phyloP scores from a whole-genome alignment of 1,140 invertebrate genomes.

The Drosophila nigrodunni region DNA sequence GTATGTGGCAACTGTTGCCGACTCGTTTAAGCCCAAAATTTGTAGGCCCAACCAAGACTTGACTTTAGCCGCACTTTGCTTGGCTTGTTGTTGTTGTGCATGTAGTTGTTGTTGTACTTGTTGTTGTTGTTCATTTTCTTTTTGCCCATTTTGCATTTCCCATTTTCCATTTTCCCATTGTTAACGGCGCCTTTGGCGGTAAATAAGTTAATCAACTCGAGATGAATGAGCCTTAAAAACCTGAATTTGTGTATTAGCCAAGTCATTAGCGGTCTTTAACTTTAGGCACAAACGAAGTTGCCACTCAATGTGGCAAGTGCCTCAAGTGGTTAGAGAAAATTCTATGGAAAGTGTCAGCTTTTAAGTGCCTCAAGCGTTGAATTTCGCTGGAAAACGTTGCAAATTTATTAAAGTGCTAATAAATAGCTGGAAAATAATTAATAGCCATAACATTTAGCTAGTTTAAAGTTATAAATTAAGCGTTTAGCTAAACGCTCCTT shows the following conservation, averaged over 20 bases:
- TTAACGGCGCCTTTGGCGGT: slow-evolving; percentile 18
- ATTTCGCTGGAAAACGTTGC: too few relatives aligned
- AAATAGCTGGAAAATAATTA: too few relatives aligned
- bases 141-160: slow-evolving; percentile 9
- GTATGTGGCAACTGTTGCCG: slow-evolving; percentile 4
- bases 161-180: slow-evolving; percentile 10
- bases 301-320: not conserved
- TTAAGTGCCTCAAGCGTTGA: not conserved
- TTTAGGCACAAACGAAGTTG: slow-evolving; percentile 1
- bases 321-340: not conserved
- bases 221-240: slow-evolving; percentile 16
- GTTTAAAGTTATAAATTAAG: too few relatives aligned
- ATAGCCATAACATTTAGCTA: too few relatives aligned
- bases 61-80: slow-evolving; percentile 10
- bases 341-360: not conserved
- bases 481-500: too few relatives aligned
- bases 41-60: not conserved
- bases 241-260: not conserved
- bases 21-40: slow-evolving; percentile 3
- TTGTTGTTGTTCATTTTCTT: not conserved
- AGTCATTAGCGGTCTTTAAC: not conserved
- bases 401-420: too few relatives aligned
- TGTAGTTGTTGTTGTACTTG: slow-evolving; percentile 8
- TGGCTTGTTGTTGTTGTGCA: not conserved
- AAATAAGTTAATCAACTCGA: slow-evolving; percentile 29